Evolutionary conservation across 2,797 vertebrate species (phyloP), one percentile per base, ranked within the genome.

Genomic region (Hydrocynus forskahlii): DNA sequence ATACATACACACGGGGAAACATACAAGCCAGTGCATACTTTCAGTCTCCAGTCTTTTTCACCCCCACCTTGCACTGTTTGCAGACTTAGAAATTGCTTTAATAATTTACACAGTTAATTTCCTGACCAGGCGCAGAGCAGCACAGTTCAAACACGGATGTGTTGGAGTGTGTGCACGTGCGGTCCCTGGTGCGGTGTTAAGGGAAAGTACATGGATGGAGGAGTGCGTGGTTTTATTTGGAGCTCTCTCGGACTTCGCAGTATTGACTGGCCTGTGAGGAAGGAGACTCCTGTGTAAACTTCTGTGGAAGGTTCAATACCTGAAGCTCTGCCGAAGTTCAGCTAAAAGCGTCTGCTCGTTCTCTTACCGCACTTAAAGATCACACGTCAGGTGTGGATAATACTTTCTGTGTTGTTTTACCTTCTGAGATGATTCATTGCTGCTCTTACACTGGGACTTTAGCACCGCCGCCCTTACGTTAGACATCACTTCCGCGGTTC

Each of bases 71-170:
- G 79, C 68, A 81, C 72, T 94, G 91, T 94, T 94, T 95, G 91
- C 88, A 81, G 87, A 91, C 85, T 89, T 91, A 84, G 87, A 92
- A 84, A 92, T 91, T 84, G 92, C 90, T 91, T 94, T 90, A 95
- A 95, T 94, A 94, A 95, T 95, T 92, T 86, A 95, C 92, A 91
- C 86, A 89, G 90, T 92, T 95, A 93, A 94, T 94, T 94, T 94
- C 91, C 88, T 91, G 81, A 86, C 86, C 66, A 67, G 87, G 87
- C 91, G 91, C 90, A 86, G 87, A 89, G 88, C 86, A 81, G 89
- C 79, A 83, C 87, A 92, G 89, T 93, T 91, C 91, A 94, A 95
- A 95, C 92, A 94, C 62, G 25, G 38, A 73, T 80, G 52, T 64
- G 78, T 88, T 43, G 57, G 57, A 5, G 54, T 75, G 75, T 67